A percentile compares a stretch with the other conserved stretches of the same genome.
These are phyloP conservation scores for Phymorhynchus buccinoides DNA, from an alignment of 1,140 invertebrate species.

Conservation along the genomic window DNA sequence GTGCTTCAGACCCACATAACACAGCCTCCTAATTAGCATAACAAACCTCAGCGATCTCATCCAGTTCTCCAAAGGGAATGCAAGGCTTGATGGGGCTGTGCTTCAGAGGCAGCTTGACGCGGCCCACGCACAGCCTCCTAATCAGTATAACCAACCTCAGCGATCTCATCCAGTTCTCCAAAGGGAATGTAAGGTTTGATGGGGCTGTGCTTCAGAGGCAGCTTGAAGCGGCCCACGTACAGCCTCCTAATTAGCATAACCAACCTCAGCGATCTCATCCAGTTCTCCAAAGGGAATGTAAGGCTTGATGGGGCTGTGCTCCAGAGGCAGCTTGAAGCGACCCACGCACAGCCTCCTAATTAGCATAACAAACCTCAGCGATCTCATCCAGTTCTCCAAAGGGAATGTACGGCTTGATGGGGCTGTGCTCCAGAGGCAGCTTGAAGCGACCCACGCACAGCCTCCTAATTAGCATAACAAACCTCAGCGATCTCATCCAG, in stretches of 20 bases:
- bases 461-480: constrained; percentile 35
- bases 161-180: constrained; percentile 61
- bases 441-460: constrained; percentile 68
- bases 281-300: constrained; percentile 64
- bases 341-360: constrained; percentile 61
- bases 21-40: neutral
- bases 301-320: constrained; percentile 69
- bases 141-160: constrained; percentile 54
- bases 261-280: constrained; percentile 61
- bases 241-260: constrained; percentile 47
- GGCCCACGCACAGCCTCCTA: neutral
- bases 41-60: too few relatives aligned
- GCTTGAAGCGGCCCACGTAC: constrained; percentile 66
- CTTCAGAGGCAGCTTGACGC: too few relatives aligned
- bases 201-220: constrained; percentile 66
- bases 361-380: constrained; percentile 54
- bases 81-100: too few relatives aligned
- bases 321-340: constrained; percentile 65
- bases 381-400: constrained; percentile 61
- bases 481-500: constrained; percentile 64
- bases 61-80: too few relatives aligned
- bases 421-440: constrained; percentile 65
- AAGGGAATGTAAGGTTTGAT: constrained; percentile 68
- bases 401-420: constrained; percentile 68
- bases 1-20: neutral